These are phyloP conservation scores for Calycopis cecrops DNA, from an alignment of 1,140 invertebrate species.

Conservation along the genomic window DNA sequence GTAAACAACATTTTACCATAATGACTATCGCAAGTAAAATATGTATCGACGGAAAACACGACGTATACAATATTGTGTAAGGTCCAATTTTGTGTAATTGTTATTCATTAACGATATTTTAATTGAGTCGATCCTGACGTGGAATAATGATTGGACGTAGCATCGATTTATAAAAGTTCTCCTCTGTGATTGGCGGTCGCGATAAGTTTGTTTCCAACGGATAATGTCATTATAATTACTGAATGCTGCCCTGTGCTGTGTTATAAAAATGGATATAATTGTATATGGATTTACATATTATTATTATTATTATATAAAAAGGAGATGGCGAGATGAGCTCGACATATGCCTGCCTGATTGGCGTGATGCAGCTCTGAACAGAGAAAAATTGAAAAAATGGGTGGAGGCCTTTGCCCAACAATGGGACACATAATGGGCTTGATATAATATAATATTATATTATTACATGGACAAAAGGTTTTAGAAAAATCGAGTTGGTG, in stretches of 20 bases:
- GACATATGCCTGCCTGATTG: too few relatives aligned
- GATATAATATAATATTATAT: too few relatives aligned
- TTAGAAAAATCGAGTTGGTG: too few relatives aligned
- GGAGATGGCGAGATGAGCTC: too few relatives aligned
- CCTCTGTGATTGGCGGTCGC: constrained; percentile 70
- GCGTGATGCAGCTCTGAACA: too few relatives aligned
- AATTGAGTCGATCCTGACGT: constrained; percentile 73
- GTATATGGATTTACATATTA: too few relatives aligned
- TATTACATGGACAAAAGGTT: too few relatives aligned
- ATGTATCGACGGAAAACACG: constrained; percentile 29
- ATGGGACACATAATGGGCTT: too few relatives aligned
- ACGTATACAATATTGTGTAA: constrained; percentile 35
- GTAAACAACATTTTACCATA: constrained; percentile 68
- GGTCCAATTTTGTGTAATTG: constrained; percentile 48
- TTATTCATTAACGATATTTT: constrained; percentile 72
- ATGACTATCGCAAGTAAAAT: constrained; percentile 66
- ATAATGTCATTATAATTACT: constrained; percentile 67
- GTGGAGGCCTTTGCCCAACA: too few relatives aligned
- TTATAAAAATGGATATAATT: too few relatives aligned
- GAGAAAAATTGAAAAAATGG: too few relatives aligned
- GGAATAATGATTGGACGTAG: constrained; percentile 73
- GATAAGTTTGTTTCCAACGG: constrained; percentile 70
- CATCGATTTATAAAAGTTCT: constrained; percentile 73
- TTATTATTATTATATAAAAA: too few relatives aligned
- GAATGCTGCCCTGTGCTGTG: constrained; percentile 18